Evolutionary conservation across 2,888 invertebrate genomes (phyloP), one percentile per base, ranked within the genome.

Genomic region (Catocala sponsa): DNA sequence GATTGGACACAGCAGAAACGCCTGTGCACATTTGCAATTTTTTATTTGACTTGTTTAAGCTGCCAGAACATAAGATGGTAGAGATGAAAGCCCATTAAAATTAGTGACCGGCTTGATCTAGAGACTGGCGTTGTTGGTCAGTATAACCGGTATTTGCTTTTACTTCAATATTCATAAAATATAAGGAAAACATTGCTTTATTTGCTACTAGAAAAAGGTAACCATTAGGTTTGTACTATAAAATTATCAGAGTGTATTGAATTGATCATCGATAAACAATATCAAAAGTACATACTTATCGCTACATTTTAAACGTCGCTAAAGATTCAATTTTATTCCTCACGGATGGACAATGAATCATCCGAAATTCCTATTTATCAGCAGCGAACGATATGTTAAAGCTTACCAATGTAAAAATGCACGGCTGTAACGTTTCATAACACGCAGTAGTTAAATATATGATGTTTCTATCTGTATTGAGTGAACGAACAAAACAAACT

Each of bases 311-410:
- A 59, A 74, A 63, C 50, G 48, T 63, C 53, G 50, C 52, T 54
- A 70, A 70, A 72, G 63, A 68, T 72, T 65, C 44, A 66, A 59
- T 69, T 61, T 64, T 69, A 25, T 61, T 68, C 41, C 44, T 59
- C 47, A 56, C 71, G 76, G 69, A 72, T 68, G 72, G 63, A 65
- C 69, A 66, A 71, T 91, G 91, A 91, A 86, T 92, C 91, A 91
- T 87, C 81, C 78, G 68, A 86, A 89, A 87, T 87, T 86, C 86
- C 86, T 81, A 81, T 83, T 65, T 71, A 77, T 68, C 83, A 84
- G 79, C 72, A 71, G 65, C 51, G 54, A 9, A 50, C 65, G 63
- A 68, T 66, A 70, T 51, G 63, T 32, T 63, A 1, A 67, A 47
- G 51, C 48, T 15, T 76, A 60, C 73, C 77, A 82, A 74, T 65